Percentiles rank a stretch among this genome's conserved stretches.
Evolutionary conservation across 2,113 vertebrate species (phyloP).

Genomic region (Otolemur garnettii): DNA sequence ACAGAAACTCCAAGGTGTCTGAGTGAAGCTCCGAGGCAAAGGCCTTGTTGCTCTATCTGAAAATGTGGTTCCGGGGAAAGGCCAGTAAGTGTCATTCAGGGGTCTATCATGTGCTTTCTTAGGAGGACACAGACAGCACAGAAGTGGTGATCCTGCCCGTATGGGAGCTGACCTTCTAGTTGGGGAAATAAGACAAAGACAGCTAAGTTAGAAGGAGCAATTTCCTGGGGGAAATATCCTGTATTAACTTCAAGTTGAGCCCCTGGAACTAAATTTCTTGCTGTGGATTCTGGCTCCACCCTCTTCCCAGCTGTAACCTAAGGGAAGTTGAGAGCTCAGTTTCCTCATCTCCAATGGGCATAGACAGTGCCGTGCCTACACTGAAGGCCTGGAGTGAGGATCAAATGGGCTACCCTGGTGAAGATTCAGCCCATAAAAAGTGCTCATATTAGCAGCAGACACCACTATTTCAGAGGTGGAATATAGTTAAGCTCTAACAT

Average conservation of each 20-base stretch:
- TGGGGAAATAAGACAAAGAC: neutral
- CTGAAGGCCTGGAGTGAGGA: neutral
- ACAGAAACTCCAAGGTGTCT: fast-evolving
- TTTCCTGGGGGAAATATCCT: neutral
- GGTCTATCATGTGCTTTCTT: neutral
- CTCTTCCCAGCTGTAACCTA: neutral
- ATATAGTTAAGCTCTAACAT: neutral
- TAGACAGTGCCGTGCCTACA: too few species aligned
- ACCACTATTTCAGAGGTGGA: neutral
- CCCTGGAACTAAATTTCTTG: neutral
- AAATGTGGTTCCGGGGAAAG: slow-evolving; percentile 11
- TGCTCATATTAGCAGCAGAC: neutral
- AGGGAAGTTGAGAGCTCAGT: neutral
- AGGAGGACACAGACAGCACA: neutral
- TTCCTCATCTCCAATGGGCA: neutral
- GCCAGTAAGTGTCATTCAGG: neutral
- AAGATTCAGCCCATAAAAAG: neutral
- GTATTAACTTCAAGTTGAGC: neutral
- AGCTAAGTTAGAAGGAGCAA: neutral
- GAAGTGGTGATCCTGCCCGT: neutral
- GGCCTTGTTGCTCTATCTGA: neutral
- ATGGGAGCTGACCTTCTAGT: neutral
- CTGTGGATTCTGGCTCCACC: neutral
- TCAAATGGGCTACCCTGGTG: neutral
- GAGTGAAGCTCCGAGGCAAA: neutral